Percentiles rank a stretch among this genome's conserved stretches.
These are phyloP conservation scores for Pipa parva DNA, from an alignment of 2,113 vertebrate genomes.

Conservation along the genomic window DNA sequence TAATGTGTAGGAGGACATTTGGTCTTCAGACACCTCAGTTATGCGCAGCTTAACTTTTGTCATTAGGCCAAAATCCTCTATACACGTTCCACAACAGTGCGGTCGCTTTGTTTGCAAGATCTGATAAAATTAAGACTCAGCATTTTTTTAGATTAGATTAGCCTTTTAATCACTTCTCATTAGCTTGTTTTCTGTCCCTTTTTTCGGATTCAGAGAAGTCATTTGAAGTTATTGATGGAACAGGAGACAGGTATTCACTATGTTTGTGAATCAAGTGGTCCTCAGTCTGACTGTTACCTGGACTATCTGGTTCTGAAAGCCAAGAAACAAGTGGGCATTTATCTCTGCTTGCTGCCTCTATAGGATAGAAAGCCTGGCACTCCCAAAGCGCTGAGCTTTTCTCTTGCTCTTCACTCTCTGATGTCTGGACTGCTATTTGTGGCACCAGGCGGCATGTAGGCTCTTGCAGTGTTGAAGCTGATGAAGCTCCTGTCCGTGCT, in stretches of 20 bases:
- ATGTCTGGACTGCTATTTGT: constrained; percentile 83
- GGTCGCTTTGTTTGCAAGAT: not conserved
- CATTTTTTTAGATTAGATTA: not conserved
- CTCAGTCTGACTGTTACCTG: not conserved
- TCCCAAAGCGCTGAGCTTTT: constrained; percentile 49
- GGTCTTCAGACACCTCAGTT: not conserved
- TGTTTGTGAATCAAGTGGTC: not conserved
- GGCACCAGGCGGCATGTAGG: constrained; percentile 67
- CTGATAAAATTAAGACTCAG: not conserved
- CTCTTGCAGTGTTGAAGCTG: constrained; percentile 26
- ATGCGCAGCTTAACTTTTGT: not conserved
- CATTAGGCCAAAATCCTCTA: not conserved
- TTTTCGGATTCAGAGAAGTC: not conserved
- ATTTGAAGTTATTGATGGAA: not conserved
- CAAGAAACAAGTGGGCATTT: constrained; percentile 13
- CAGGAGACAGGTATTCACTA: not conserved
- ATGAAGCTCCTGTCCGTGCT: constrained; percentile 10
- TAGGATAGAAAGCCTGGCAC: constrained; percentile 63
- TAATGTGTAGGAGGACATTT: not conserved
- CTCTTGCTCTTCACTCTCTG: constrained; percentile 69
- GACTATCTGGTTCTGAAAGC: constrained; percentile 3
- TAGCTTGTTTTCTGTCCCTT: constrained; percentile 2
- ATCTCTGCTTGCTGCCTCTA: constrained; percentile 33
- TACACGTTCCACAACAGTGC: no score
- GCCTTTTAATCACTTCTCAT: not conserved